These are phyloP conservation scores for Trachelus tabidus DNA, from an alignment of 2,888 invertebrate genomes.

Conservation along the genomic window DNA sequence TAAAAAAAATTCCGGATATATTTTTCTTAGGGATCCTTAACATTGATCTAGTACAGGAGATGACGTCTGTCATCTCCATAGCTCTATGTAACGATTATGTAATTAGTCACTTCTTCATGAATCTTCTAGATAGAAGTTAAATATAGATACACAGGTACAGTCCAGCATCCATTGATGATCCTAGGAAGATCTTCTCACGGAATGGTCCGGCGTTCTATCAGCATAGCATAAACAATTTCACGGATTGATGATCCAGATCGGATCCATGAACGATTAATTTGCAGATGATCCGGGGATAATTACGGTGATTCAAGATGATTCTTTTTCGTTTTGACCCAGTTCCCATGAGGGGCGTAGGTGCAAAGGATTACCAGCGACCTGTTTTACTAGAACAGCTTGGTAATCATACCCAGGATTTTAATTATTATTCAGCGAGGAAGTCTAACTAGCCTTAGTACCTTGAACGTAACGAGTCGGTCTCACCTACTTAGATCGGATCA, in stretches of 20 bases:
- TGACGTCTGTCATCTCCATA: neutral
- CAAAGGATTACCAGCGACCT: neutral
- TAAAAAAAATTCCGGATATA: neutral
- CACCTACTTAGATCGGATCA: neutral
- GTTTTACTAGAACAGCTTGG: neutral
- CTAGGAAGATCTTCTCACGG: neutral
- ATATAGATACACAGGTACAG: neutral
- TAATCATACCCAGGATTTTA: neutral
- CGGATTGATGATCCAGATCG: slow-evolving; percentile 45
- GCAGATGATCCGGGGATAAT: neutral
- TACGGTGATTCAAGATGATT: slow-evolving; percentile 9
- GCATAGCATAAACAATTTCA: slow-evolving; percentile 33
- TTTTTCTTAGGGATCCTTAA: neutral
- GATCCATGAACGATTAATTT: slow-evolving; percentile 26
- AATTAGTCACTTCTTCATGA: neutral
- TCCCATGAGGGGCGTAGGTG: slow-evolving; percentile 25
- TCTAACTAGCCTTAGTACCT: neutral
- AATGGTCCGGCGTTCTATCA: neutral
- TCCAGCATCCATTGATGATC: neutral
- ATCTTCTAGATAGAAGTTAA: neutral
- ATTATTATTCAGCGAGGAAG: neutral
- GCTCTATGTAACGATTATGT: neutral
- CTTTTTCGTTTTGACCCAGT: slow-evolving; percentile 33
- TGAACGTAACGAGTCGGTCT: neutral
- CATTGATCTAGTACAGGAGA: neutral